Base-by-base conservation (phyloP, 2,797 vertebrate species). In the Myoxocephalus aenaeus region DNA sequence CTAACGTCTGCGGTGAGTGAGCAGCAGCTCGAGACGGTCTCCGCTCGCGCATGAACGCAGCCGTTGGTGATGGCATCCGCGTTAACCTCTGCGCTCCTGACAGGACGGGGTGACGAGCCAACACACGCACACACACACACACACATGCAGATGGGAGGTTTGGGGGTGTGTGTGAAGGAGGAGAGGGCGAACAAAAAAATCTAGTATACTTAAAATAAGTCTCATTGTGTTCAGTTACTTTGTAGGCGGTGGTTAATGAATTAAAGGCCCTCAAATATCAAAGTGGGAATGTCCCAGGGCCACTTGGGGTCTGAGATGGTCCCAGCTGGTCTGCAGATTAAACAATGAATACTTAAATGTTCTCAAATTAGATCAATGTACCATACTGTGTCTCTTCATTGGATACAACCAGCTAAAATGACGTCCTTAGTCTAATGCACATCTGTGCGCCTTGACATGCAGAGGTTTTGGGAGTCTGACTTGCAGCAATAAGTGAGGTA, bases 1-100 rank as follows among this genome's bases (percentile, higher is more conserved):
- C 70, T 44, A 72, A 77, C 62, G 0, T 27, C 77, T 36, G 69
- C 70, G 89, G 91, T 92, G 81, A 92, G 92, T 92, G 2, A 2
- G 10, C n/a, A 13, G 66, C 5, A 1, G 34, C 7, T 4, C 7
- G 17, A 27, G 17, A 6, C 1, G n/a, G 32, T 7, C 18, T 51
- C 54, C 3, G n/a, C 22, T 17, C 3, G 54, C 22, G 17, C 10
- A 17, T 65, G 63, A 61, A 36, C 44, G 63, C 77, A 18, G 46
- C 25, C 25, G 27, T 65, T 57, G 65, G 75, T 77, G 81, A 74
- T 67, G 75, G 71, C 81, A 72, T 79, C 72, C 25, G 72, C 18
- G 67, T 77, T 85, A 86, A 80, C 86, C 73, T 87, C 65, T 81
- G 71, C 34, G 48, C 46, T 71, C 73, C 82, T 70, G 86, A 72